Evolutionary conservation across 2,888 invertebrate species (phyloP), one percentile per base, ranked within the genome.

Genomic region (Smittia sp.): DNA sequence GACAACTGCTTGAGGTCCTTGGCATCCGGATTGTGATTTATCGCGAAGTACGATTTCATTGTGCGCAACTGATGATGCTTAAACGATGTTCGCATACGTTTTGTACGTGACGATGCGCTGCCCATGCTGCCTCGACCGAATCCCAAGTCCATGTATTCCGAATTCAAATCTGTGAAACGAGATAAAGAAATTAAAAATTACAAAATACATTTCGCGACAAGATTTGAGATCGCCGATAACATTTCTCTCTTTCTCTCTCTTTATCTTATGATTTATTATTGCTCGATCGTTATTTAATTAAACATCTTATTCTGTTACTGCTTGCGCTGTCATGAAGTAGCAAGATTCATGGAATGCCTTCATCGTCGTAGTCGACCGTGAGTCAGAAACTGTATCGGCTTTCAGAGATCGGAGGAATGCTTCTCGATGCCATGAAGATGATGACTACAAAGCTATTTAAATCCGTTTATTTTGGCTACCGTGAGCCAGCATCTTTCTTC

Each of bases 21-120:
- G 67, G 97, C 96, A 79, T 98, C 98, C 0, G 98, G 98, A 82
- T 98, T 98, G 84, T 98, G 97, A 84, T 98, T 98, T 79, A 97
- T 91, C 25, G 93, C 91, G 81, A 98, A 98, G 82, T 97, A 97
- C 15, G 93, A 93, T 83, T 97, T 98, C 97, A 98, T 97, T 62
- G 96, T 95, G 74, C 96, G 85, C 69, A 98, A 86, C 82, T 98
- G 97, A 46, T 73, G 73, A 65, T 73, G 65, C 24, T 98, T 98
- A 86, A 98, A 98, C 77, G 95, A 96, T 62, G 97, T 98, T 73
- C 97, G 86, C 93, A 97, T 96, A 74, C 97, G 87, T 82, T 98
- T 98, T 52, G 92, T 91, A 75, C 93, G 75, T 74, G 76, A 73
- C n/a, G 73, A 63, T 46, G 65, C 73, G 15, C 65, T 65, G 15